Evolutionary conservation across 2,113 vertebrate genomes (phyloP).

Genomic region (Hippoglossus stenolepis): DNA sequence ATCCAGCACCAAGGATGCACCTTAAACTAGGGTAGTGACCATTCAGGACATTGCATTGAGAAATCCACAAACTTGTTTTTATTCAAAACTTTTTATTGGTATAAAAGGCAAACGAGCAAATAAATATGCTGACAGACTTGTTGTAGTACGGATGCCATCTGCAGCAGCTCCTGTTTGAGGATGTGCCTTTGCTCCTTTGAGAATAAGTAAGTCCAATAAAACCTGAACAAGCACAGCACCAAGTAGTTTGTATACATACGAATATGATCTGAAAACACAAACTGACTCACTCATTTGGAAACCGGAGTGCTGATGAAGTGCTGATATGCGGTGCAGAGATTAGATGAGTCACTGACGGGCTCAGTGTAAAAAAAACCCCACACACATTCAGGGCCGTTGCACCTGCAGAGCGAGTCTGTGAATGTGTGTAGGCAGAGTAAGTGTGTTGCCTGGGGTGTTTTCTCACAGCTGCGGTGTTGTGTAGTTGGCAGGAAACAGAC

Average conservation of each 20-base stretch:
- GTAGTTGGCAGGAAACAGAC: conserved; percentile 95
- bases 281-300: conserved; percentile 6
- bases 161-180: conserved; percentile 11
- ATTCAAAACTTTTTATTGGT: conserved; percentile 8
- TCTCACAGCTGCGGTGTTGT: conserved; percentile 74
- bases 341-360: conserved; percentile 10
- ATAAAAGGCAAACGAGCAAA: conserved; percentile 34
- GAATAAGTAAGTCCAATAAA: conserved; percentile 6
- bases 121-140: conserved; percentile 17
- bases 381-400: background rate
- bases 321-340: background rate
- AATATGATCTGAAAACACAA: background rate
- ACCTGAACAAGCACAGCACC: background rate
- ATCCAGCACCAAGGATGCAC: background rate
- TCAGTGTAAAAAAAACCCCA: conserved; percentile 4
- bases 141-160: background rate
- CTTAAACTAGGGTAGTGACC: background rate
- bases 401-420: conserved; percentile 10
- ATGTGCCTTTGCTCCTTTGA: conserved; percentile 2
- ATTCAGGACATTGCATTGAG: background rate
- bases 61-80: background rate
- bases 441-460: background rate
- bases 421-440: background rate
- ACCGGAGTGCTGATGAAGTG: background rate
- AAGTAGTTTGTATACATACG: background rate